These are phyloP conservation scores for Lasiurus borealis DNA, from an alignment of 2,113 vertebrate genomes.

Conservation along the genomic window DNA sequence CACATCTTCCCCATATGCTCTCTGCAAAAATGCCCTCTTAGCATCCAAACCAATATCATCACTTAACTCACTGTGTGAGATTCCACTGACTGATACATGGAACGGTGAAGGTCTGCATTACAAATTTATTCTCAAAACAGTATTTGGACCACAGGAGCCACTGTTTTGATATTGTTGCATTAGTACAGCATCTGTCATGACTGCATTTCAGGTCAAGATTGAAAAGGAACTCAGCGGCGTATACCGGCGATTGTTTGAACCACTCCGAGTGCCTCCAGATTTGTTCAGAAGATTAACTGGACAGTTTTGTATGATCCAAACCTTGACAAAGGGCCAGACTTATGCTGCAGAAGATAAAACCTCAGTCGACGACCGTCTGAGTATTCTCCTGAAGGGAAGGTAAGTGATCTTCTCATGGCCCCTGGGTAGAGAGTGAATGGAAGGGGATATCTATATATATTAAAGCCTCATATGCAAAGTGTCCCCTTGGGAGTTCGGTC, in stretches of 20 bases:
- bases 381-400: constrained; percentile 98
- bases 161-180: background rate
- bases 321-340: constrained; percentile 93
- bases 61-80: background rate
- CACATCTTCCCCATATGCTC: background rate
- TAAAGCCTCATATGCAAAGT: no score
- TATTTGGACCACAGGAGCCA: background rate
- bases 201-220: constrained; percentile 94
- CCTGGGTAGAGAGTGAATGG: background rate
- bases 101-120: background rate
- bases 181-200: background rate
- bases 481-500: no score
- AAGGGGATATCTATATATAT: background rate
- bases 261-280: constrained; percentile 95
- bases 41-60: background rate
- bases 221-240: constrained; percentile 94
- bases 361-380: constrained; percentile 97
- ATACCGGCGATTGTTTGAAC: constrained; percentile 97
- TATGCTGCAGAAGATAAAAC: constrained; percentile 98
- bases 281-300: constrained; percentile 96
- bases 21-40: background rate
- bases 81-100: background rate
- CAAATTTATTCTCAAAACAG: background rate
- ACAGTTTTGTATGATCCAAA: constrained; percentile 97
- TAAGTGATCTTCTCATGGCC: constrained; percentile 83